Conservation (phyloP, 2,888 invertebrate genomes). For the Acrobasis suavella region DNA sequence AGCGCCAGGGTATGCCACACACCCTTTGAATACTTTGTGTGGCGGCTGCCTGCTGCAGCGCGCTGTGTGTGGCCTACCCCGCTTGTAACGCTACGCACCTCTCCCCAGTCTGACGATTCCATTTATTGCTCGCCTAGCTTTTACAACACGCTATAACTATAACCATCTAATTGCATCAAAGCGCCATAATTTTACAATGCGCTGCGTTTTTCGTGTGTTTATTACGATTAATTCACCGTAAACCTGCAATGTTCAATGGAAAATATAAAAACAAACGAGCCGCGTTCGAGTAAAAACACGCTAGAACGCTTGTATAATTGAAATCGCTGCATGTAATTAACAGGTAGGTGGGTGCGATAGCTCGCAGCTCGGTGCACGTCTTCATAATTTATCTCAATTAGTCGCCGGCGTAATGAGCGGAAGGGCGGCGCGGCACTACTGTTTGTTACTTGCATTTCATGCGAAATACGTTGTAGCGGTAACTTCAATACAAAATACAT, state of each 20-base stretch:
- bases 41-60: neutral
- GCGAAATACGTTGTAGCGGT: conserved; percentile 27
- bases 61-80: conserved; percentile 52
- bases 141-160: conserved; percentile 54
- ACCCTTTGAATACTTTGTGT: conserved; percentile 9
- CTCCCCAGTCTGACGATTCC: conserved; percentile 33
- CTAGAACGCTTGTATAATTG: conserved; percentile 60
- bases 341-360: conserved; percentile 66
- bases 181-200: conserved; percentile 43
- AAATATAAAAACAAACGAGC: conserved; percentile 50
- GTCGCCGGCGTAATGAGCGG: conserved; percentile 72
- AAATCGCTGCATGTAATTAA: conserved; percentile 76
- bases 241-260: conserved; percentile 45
- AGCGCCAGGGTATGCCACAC: neutral
- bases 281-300: conserved; percentile 45
- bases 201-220: conserved; percentile 51
- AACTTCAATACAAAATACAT: conserved; percentile 6
- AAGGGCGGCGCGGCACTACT: conserved; percentile 54
- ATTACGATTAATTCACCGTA: conserved; percentile 52
- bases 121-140: conserved; percentile 51
- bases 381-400: conserved; percentile 81
- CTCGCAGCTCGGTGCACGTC: conserved; percentile 70
- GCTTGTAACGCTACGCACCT: conserved; percentile 40
- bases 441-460: conserved; percentile 29
- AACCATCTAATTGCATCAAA: conserved; percentile 57